Conservation (phyloP, 2,797 vertebrate species). For the Sebastes alutus region DNA sequence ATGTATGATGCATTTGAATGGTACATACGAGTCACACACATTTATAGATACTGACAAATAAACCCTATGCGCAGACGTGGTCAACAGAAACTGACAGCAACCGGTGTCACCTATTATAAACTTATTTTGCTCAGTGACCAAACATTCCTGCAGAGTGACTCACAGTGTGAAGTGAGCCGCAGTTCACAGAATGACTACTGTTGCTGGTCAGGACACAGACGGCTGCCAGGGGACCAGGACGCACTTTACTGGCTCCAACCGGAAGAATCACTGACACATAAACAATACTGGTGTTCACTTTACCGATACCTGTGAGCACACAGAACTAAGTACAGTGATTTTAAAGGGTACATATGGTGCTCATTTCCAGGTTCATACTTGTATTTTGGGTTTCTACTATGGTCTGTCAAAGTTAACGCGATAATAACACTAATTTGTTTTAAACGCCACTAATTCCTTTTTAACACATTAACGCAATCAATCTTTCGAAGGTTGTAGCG, state of each 20-base stretch:
- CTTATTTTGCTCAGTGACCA: constrained; percentile 46
- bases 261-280: not conserved
- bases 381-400: too few relatives aligned
- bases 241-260: not conserved
- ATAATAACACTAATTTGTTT: too few relatives aligned
- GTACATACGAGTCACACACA: not conserved
- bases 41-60: constrained; percentile 13
- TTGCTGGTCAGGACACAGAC: constrained; percentile 12
- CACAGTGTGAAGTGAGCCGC: constrained; percentile 13
- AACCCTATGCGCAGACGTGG: not conserved
- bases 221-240: not conserved
- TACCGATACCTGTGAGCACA: not conserved
- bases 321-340: not conserved
- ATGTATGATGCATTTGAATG: not conserved
- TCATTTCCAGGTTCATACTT: too few relatives aligned
- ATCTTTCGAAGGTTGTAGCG: too few relatives aligned
- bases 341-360: not conserved
- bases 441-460: too few relatives aligned
- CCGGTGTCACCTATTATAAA: constrained; percentile 38
- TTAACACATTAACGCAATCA: too few relatives aligned
- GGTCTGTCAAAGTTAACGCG: too few relatives aligned
- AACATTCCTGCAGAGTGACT: constrained; percentile 51
- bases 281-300: not conserved
- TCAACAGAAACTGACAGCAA: constrained; percentile 31
- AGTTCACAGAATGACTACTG: constrained; percentile 8